Evolutionary conservation across 2,113 vertebrate genomes (phyloP).

Genomic region (Baryphthengus martii): DNA sequence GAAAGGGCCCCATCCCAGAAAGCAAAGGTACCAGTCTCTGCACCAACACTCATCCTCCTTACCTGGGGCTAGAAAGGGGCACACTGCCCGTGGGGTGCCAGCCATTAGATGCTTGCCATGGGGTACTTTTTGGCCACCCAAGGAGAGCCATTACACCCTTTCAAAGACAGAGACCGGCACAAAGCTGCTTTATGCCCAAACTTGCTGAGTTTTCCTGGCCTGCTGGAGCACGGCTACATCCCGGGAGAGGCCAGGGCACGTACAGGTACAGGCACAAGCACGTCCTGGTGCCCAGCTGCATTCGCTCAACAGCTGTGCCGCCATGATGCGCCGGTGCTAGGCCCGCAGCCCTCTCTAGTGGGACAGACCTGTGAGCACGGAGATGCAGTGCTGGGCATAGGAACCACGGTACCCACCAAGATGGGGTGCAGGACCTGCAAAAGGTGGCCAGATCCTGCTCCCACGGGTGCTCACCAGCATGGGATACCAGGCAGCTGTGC

Average conservation of each 20-base stretch:
- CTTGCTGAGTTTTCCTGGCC: background rate
- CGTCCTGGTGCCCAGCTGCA: background rate
- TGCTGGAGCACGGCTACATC: background rate
- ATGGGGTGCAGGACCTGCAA: fast-evolving
- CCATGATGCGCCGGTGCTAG: fast-evolving
- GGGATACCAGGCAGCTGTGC: too few relatives aligned
- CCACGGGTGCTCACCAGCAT: fast-evolving
- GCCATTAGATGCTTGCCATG: background rate
- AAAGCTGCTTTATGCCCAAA: background rate
- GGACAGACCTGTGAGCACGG: fast-evolving
- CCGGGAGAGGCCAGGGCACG: background rate
- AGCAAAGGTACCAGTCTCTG: too few relatives aligned
- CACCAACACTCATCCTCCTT: background rate
- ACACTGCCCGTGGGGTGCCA: background rate
- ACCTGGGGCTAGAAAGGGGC: background rate
- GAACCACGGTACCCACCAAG: fast-evolving
- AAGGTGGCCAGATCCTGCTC: background rate
- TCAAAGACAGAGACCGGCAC: background rate
- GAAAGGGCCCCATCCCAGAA: background rate
- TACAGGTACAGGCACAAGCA: background rate
- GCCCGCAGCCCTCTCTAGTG: background rate
- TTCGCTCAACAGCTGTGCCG: fast-evolving
- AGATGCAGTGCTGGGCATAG: too few relatives aligned
- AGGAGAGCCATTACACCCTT: background rate
- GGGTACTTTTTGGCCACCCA: background rate